Percentiles rank a stretch among this genome's conserved stretches.
These are phyloP conservation scores for Monochamus alternatus DNA, from an alignment of 2,888 invertebrate species.

Conservation along the genomic window DNA sequence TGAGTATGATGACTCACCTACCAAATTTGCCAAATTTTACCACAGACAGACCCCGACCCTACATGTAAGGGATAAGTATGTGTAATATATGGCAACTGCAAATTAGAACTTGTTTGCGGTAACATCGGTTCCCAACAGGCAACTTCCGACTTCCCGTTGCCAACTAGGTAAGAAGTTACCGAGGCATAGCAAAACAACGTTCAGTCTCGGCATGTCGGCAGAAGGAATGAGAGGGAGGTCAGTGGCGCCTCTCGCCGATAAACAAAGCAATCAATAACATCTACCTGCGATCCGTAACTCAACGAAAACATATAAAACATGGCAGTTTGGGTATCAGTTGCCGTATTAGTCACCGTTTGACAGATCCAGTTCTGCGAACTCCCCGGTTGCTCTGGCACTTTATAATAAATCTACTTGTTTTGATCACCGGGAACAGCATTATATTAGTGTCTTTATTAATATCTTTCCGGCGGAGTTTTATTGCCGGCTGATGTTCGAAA, in stretches of 20 bases:
- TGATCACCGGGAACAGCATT: neutral
- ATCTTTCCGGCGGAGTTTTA: neutral
- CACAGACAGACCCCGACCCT: no score
- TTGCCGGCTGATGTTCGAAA: neutral
- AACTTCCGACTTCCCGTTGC: slow-evolving; percentile 20
- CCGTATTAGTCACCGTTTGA: slow-evolving; percentile 27
- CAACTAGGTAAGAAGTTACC: slow-evolving; percentile 33
- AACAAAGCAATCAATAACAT: slow-evolving; percentile 65
- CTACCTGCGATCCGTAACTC: slow-evolving; percentile 64
- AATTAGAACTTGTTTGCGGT: slow-evolving; percentile 27
- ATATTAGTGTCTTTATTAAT: slow-evolving; percentile 1
- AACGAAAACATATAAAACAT: slow-evolving; percentile 64
- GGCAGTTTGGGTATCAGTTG: slow-evolving; percentile 35
- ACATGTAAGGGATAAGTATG: slow-evolving; percentile 14
- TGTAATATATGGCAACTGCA: slow-evolving; percentile 24
- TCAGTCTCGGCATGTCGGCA: slow-evolving; percentile 41
- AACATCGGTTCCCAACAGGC: slow-evolving; percentile 23
- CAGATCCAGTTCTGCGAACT: slow-evolving; percentile 14
- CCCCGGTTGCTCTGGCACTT: slow-evolving; percentile 9
- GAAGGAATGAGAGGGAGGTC: slow-evolving; percentile 38
- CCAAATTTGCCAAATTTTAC: no score
- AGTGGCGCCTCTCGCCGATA: slow-evolving; percentile 61
- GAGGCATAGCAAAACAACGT: slow-evolving; percentile 37
- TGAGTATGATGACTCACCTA: no score
- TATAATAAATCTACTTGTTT: slow-evolving; percentile 26